A percentile compares a stretch with the other conserved stretches of the same genome.
Conservation (phyloP, 2,797 vertebrate genomes). For the Pygocentrus nattereri region DNA sequence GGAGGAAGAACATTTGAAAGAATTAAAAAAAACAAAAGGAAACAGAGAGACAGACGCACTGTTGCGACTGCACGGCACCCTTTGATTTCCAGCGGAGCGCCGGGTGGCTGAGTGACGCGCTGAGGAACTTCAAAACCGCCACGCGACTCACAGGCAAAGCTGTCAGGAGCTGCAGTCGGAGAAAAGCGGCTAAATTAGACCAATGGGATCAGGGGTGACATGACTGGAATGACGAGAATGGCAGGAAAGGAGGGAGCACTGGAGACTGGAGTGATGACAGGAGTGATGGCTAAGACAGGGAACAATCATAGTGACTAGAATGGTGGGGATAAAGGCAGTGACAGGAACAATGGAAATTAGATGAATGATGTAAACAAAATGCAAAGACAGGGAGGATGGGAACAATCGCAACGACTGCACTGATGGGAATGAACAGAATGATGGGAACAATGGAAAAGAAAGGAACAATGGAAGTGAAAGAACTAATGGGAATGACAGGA, state of each 20-base stretch:
- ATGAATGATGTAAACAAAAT: too few relatives aligned
- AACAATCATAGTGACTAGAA: neutral
- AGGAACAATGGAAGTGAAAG: neutral
- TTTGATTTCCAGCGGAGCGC: neutral
- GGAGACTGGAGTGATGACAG: neutral
- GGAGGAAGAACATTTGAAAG: constrained; percentile 51
- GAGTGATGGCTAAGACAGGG: neutral
- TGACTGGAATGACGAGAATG: neutral
- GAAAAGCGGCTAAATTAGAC: constrained; percentile 9
- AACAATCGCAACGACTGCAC: too few relatives aligned
- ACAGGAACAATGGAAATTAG: neutral
- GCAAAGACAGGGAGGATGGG: too few relatives aligned
- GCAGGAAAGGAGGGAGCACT: neutral
- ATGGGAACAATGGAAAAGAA: too few relatives aligned
- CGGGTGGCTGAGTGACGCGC: neutral
- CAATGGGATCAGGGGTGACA: constrained; percentile 4
- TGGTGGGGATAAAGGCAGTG: neutral
- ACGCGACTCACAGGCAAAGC: neutral
- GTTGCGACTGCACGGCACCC: neutral
- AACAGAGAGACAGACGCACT: neutral
- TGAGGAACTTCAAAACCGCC: neutral
- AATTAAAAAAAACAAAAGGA: constrained; percentile 29
- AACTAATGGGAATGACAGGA: too few relatives aligned
- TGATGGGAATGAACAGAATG: too few relatives aligned
- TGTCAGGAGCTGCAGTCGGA: constrained; percentile 1